phyloP scores from a whole-genome alignment of 1,140 invertebrate species.

The Drosophila lini region DNA sequence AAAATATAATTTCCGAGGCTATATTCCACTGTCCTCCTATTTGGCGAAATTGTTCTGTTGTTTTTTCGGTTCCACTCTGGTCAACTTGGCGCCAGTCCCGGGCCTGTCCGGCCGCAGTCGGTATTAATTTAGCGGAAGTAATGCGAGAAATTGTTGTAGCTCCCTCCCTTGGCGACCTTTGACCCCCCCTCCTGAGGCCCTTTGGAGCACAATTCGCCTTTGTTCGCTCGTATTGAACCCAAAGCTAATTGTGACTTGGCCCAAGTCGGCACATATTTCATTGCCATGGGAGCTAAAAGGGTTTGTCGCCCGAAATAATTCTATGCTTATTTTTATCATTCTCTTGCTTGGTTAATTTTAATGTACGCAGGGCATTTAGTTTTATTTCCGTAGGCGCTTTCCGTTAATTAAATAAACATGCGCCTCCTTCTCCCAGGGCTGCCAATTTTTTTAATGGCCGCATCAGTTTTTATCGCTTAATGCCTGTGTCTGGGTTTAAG shows the following conservation, averaged over 20 bases:
- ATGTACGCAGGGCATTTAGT: constrained; percentile 62
- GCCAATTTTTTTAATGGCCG: constrained; percentile 59
- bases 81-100: constrained; percentile 62
- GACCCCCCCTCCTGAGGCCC: background rate
- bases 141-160: constrained; percentile 80
- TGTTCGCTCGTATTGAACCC: constrained; percentile 46
- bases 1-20: background rate
- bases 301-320: constrained; percentile 42
- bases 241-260: constrained; percentile 65
- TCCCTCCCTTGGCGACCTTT: constrained; percentile 14
- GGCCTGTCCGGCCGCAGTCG: constrained; percentile 71
- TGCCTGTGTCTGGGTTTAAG: constrained; percentile 23
- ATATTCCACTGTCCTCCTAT: constrained; percentile 27
- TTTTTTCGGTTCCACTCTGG: constrained; percentile 31
- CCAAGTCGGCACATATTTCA: constrained; percentile 33
- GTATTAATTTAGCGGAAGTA: constrained; percentile 84
- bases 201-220: constrained; percentile 34
- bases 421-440: constrained; percentile 19
- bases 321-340: constrained; percentile 64
- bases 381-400: constrained; percentile 59
- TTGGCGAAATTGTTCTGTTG: constrained; percentile 35
- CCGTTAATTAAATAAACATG: constrained; percentile 75
- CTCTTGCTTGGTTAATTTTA: constrained; percentile 76
- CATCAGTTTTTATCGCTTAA: constrained; percentile 73
- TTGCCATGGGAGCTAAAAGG: constrained; percentile 51